Conservation (phyloP, 2,797 vertebrate genomes). For the Pteronotus mesoamericanus region DNA sequence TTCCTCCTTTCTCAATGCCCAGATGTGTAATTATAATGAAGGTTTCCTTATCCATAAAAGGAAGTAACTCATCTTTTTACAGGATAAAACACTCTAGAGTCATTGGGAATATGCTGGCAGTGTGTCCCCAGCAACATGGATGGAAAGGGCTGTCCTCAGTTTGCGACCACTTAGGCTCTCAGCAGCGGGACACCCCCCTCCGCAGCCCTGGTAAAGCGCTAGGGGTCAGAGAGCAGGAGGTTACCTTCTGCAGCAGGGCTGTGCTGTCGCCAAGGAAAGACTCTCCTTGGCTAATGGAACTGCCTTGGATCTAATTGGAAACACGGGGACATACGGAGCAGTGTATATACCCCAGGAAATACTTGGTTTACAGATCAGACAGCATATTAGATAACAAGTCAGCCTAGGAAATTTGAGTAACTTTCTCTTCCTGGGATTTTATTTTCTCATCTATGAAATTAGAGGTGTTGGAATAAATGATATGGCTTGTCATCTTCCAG, state of each 20-base stretch:
- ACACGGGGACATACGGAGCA: background rate
- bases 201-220: background rate
- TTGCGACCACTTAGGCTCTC: background rate
- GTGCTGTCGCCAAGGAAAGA: background rate
- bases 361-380: background rate
- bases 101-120: background rate
- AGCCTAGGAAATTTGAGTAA: background rate
- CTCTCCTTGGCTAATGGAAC: background rate
- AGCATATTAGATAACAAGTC: background rate
- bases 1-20: background rate
- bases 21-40: background rate
- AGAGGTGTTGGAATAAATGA: background rate
- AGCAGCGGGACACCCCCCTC: background rate
- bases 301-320: background rate
- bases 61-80: background rate
- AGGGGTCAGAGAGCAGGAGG: background rate
- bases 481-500: background rate
- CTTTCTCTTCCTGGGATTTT: background rate
- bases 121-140: background rate
- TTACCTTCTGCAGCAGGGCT: background rate
- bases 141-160: background rate
- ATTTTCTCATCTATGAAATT: background rate
- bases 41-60: background rate
- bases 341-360: background rate
- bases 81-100: background rate